Base-by-base conservation (phyloP, 2,888 invertebrate species). In the Acanthoscelides obtectus region DNA sequence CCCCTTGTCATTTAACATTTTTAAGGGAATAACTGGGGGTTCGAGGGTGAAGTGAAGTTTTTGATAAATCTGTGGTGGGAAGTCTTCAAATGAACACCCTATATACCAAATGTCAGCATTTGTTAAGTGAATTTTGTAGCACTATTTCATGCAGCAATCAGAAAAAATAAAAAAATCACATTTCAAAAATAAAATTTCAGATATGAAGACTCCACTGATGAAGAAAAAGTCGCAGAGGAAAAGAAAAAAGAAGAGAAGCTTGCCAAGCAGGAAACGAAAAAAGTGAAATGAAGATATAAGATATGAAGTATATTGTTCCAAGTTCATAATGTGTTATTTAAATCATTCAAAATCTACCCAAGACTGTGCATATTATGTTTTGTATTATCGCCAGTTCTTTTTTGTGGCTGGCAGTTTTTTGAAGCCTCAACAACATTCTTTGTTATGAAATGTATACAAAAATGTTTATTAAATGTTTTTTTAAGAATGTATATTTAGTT, bases 161-260 rank as follows among this genome's bases (percentile, higher is more conserved):
- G n/a, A n/a, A n/a, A n/a, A n/a, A n/a, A n/a, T n/a, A n/a, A n/a
- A n/a, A n/a, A n/a, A n/a, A n/a, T n/a, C 45, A 45, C 45, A 12
- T 45, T 45, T 45, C 17, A 45, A 45, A 1, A 12, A 45, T 45
- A 45, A 45, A 12, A 45, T 45, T 45, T 6, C 45, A 92, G 91
- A 69, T 93, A 93, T 83, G 92, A 92, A 84, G 93, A 93, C 84
- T 89, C 90, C 84, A 90, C 92, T 22, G 84, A 80, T 25, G 80
- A 89, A 79, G 78, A 88, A 81, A 80, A 86, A 22, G 66, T 20
- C 80, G 81, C 85, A 77, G 81, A 87, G 81, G 79, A 82, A 75
- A 83, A 79, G 78, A 84, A 79, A 75, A 82, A 79, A 80, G 86
- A 80, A 73, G 84, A 77, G 78, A 85, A 80, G 80, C 78, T 76